phyloP scores from a whole-genome alignment of 2,113 vertebrate species.

The Daboia siamensis region DNA sequence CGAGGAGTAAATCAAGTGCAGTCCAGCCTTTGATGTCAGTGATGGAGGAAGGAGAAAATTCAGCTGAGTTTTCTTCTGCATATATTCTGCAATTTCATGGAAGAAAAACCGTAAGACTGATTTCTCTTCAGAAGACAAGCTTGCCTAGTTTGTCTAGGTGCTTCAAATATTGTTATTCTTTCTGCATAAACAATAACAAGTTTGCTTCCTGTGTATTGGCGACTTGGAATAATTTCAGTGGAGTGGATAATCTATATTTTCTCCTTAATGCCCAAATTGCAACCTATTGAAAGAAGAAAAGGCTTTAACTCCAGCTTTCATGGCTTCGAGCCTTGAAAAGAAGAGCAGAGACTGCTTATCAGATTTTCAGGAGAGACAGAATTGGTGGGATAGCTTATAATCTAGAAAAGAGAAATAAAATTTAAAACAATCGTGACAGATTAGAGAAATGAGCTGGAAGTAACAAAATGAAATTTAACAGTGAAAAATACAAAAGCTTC shows the following conservation, averaged over 20 bases:
- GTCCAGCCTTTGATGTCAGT: constrained; percentile 10
- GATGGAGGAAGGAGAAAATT: not conserved
- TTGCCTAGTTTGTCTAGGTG: not conserved
- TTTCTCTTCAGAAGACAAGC: constrained; percentile 18
- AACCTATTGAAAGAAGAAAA: not conserved
- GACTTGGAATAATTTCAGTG: not conserved
- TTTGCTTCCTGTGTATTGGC: not conserved
- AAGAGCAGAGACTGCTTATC: not conserved
- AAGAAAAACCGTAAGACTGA: constrained; percentile 9
- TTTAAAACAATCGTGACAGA: not conserved
- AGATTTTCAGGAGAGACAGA: not conserved
- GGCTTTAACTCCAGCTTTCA: not conserved
- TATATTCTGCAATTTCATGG: constrained; percentile 25
- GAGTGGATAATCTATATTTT: not conserved
- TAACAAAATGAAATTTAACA: not conserved
- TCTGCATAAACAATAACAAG: constrained; percentile 5
- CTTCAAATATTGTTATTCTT: not conserved
- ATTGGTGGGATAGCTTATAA: not conserved
- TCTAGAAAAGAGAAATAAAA: not conserved
- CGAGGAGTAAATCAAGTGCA: constrained; percentile 10
- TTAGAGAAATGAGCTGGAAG: not conserved
- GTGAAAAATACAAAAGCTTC: not conserved
- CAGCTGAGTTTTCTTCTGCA: constrained; percentile 2
- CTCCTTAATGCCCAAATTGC: not conserved
- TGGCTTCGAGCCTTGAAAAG: not conserved